These are phyloP conservation scores for Pammene aurita DNA, from an alignment of 2,888 invertebrate species.

Conservation along the genomic window DNA sequence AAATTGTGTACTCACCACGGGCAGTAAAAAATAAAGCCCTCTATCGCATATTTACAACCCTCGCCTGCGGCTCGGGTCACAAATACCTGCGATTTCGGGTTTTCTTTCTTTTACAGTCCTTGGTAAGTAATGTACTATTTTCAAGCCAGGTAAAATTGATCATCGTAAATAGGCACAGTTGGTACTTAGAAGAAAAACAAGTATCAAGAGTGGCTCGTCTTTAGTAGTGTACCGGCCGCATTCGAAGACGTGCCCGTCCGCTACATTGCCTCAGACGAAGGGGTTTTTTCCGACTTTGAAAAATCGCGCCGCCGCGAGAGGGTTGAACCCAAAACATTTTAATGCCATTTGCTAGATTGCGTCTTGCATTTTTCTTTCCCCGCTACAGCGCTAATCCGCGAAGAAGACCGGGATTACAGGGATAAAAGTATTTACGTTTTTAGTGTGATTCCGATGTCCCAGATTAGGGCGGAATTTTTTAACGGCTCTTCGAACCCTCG, in stretches of 20 bases:
- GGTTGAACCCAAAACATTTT: constrained; percentile 82
- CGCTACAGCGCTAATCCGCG: constrained; percentile 79
- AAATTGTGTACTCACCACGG: too few relatives aligned
- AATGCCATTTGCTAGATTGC: constrained; percentile 84
- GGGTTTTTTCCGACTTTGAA: constrained; percentile 82
- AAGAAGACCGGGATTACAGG: constrained; percentile 72
- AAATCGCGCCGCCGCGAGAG: constrained; percentile 78
- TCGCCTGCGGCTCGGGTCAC: too few relatives aligned
- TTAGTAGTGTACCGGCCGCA: constrained; percentile 62
- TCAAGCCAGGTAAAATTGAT: too few relatives aligned
- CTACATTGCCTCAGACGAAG: constrained; percentile 77
- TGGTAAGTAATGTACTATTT: too few relatives aligned
- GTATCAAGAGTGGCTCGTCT: constrained; percentile 61
- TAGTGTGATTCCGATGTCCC: constrained; percentile 78
- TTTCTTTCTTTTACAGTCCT: too few relatives aligned
- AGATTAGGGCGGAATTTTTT: constrained; percentile 77
- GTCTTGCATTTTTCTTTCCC: constrained; percentile 80
- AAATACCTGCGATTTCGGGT: too few relatives aligned
- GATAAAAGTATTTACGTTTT: constrained; percentile 80
- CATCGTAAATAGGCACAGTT: too few relatives aligned
- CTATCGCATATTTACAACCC: too few relatives aligned
- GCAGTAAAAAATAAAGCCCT: too few relatives aligned
- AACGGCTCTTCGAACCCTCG: constrained; percentile 66
- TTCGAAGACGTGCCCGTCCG: constrained; percentile 80
- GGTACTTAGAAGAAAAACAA: constrained; percentile 45